Conservation (phyloP, 1,140 invertebrate genomes). For the Pseudobourletiella spinata region DNA sequence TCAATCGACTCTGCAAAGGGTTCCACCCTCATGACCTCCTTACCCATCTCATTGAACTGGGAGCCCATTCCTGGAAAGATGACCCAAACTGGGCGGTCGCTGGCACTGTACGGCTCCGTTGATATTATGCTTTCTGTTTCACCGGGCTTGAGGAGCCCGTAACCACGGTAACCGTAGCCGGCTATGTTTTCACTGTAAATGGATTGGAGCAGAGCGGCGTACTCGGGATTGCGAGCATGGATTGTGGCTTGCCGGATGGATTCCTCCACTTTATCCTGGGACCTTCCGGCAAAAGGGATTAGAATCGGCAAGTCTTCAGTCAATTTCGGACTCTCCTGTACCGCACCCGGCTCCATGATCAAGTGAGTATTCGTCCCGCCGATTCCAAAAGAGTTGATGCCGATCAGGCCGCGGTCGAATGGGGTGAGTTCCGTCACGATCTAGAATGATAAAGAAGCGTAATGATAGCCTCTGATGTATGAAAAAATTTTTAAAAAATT, state of each 20-base stretch:
- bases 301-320: conserved; percentile 36
- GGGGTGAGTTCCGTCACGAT: conserved; percentile 68
- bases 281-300: conserved; percentile 44
- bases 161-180: conserved; percentile 5
- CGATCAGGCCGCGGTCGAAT: conserved; percentile 78
- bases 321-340: too few species aligned
- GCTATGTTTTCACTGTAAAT: not conserved
- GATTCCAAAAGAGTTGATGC: conserved; percentile 92
- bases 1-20: conserved; percentile 66
- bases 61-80: conserved; percentile 94
- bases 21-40: conserved; percentile 67
- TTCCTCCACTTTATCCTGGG: conserved; percentile 43
- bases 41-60: conserved; percentile 91
- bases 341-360: conserved; percentile 60
- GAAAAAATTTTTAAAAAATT: too few species aligned
- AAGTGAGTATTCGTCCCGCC: conserved; percentile 92
- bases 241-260: not conserved
- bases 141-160: not conserved
- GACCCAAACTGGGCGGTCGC: conserved; percentile 76
- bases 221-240: not conserved
- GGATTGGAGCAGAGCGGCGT: not conserved
- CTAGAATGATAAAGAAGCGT: too few species aligned
- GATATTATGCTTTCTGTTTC: not conserved
- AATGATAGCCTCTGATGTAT: too few species aligned
- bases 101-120: conserved; percentile 32